Percentiles rank a stretch among this genome's conserved stretches.
These are phyloP conservation scores for Orthosia cruda DNA, from an alignment of 2,888 invertebrate genomes.

Conservation along the genomic window DNA sequence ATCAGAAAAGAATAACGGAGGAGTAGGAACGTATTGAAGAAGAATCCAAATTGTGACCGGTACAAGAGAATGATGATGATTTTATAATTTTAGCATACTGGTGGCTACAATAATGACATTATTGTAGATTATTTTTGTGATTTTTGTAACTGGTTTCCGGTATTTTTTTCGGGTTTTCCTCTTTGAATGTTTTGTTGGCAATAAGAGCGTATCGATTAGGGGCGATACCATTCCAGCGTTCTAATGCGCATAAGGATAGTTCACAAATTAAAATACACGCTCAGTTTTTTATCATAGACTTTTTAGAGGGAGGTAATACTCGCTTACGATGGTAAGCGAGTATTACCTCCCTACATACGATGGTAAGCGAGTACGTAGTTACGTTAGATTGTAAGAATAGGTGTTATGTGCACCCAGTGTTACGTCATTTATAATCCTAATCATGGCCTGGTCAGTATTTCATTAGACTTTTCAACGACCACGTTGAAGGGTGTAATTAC, in stretches of 20 bases:
- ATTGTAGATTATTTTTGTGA: not conserved
- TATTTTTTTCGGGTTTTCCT: conserved; percentile 5
- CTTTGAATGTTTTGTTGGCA: not conserved
- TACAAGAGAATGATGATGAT: too few species aligned
- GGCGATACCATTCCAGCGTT: not conserved
- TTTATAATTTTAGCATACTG: too few species aligned
- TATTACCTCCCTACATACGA: too few species aligned
- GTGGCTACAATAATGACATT: not conserved
- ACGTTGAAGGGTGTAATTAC: conserved; percentile 59
- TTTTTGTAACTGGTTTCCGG: conserved; percentile 9
- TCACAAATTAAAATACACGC: conserved; percentile 14
- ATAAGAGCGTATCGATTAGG: conserved; percentile 2
- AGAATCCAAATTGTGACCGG: not conserved
- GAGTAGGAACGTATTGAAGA: not conserved
- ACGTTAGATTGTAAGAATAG: conserved; percentile 35
- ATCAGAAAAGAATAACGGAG: too few species aligned
- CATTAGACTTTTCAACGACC: conserved; percentile 55
- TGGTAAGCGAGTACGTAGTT: too few species aligned
- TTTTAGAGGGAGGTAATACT: conserved; percentile 13
- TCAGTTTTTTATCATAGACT: conserved; percentile 19
- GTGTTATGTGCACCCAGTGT: conserved; percentile 53
- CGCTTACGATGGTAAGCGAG: too few species aligned
- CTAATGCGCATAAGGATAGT: not conserved
- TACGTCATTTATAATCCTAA: conserved; percentile 58
- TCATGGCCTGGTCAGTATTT: conserved; percentile 37